Conservation (phyloP, 2,888 invertebrate species). For the Dasypogon diadema region DNA sequence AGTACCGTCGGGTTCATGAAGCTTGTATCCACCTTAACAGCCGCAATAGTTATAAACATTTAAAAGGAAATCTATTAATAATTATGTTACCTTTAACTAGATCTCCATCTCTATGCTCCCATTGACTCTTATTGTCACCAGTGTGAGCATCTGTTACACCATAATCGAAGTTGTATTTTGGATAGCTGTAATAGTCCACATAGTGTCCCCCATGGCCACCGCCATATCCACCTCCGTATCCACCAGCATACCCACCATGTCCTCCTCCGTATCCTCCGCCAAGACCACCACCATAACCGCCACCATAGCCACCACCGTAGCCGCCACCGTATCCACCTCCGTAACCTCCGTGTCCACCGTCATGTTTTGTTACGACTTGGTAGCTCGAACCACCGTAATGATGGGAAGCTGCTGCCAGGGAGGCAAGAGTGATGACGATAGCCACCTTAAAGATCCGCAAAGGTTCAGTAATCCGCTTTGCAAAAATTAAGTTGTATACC, state of each 20-base stretch:
- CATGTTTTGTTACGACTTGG: slow-evolving; percentile 45
- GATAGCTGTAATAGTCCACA: slow-evolving; percentile 68
- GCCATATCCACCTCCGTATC: slow-evolving; percentile 17
- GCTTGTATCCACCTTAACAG: slow-evolving; percentile 65
- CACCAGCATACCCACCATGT: slow-evolving; percentile 34
- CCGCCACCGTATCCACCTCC: slow-evolving; percentile 26
- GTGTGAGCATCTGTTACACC: slow-evolving; percentile 70
- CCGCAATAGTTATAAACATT: no score
- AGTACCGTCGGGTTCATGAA: slow-evolving; percentile 70
- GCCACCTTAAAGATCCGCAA: background rate
- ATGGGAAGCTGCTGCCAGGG: slow-evolving; percentile 33
- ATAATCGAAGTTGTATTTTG: slow-evolving; percentile 69
- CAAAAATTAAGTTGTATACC: background rate
- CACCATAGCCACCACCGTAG: slow-evolving; percentile 12
- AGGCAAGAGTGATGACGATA: slow-evolving; percentile 21
- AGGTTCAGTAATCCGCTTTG: slow-evolving; percentile 4
- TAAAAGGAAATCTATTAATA: no score
- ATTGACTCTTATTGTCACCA: slow-evolving; percentile 69
- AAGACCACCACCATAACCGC: slow-evolving; percentile 7
- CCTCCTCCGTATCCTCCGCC: slow-evolving; percentile 42
- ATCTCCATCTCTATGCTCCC: slow-evolving; percentile 71
- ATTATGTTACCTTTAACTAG: slow-evolving; percentile 66
- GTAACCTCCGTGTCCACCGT: slow-evolving; percentile 23
- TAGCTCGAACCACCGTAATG: slow-evolving; percentile 47
- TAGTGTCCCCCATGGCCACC: slow-evolving; percentile 58